Evolutionary conservation across 2,888 invertebrate species (phyloP).

Genomic region (Drosophila picticornis): DNA sequence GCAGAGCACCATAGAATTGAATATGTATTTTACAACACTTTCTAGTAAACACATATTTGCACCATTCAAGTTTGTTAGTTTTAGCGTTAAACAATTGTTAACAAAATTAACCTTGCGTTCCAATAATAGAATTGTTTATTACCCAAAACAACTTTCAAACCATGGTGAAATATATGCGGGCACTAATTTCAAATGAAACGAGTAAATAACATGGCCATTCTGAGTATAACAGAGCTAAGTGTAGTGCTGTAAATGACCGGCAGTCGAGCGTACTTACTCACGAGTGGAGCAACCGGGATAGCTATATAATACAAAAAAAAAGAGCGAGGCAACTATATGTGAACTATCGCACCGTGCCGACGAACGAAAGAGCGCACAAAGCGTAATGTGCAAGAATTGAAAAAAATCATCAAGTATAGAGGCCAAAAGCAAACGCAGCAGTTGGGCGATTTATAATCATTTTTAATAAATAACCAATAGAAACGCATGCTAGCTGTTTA

Average conservation of each 20-base stretch:
- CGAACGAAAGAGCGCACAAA: slow-evolving; percentile 76
- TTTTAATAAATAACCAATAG: slow-evolving; percentile 48
- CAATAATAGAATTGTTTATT: slow-evolving; percentile 9
- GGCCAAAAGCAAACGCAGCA: slow-evolving; percentile 77
- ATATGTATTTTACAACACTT: background rate
- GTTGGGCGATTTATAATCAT: slow-evolving; percentile 64
- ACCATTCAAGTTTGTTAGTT: background rate
- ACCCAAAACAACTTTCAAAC: background rate
- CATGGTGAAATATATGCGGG: background rate
- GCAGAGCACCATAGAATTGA: background rate
- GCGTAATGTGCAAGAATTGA: slow-evolving; percentile 77
- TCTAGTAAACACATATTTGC: background rate
- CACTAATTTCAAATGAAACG: slow-evolving; percentile 23
- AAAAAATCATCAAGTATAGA: slow-evolving; percentile 82
- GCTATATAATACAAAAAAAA: slow-evolving; percentile 22
- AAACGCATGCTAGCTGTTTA: slow-evolving; percentile 40
- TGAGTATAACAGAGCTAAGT: background rate
- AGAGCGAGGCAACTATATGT: slow-evolving; percentile 41
- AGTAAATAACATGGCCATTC: slow-evolving; percentile 40
- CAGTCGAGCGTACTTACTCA: slow-evolving; percentile 11
- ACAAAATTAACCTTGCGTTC: background rate
- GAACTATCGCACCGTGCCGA: slow-evolving; percentile 66
- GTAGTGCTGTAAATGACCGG: slow-evolving; percentile 41
- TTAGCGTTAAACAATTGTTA: background rate
- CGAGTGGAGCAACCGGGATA: slow-evolving; percentile 30